These are phyloP conservation scores for Megalopta genalis DNA, from an alignment of 1,140 invertebrate species.

Conservation along the genomic window DNA sequence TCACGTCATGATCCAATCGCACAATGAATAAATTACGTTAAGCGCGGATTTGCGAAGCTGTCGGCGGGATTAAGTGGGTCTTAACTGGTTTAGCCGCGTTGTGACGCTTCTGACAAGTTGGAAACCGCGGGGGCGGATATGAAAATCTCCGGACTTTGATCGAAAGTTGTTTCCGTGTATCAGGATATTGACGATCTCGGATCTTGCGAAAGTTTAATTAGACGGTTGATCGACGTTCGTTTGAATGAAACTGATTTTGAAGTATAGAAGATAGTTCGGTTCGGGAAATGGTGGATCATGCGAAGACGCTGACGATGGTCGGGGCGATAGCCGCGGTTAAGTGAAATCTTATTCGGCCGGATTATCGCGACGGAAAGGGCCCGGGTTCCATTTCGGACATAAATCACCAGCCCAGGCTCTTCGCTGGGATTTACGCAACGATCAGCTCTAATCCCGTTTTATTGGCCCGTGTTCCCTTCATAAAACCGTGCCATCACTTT, in stretches of 20 bases:
- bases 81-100: neutral
- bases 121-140: neutral
- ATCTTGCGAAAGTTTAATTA: too few species aligned
- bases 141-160: neutral
- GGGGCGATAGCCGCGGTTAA: neutral
- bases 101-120: neutral
- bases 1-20: conserved; percentile 18
- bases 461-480: conserved; percentile 9
- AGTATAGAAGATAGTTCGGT: neutral
- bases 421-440: conserved; percentile 1
- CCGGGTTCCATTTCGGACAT: neutral
- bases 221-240: too few species aligned
- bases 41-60: neutral
- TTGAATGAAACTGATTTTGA: too few species aligned
- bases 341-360: neutral
- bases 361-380: conserved; percentile 1
- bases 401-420: conserved; percentile 7
- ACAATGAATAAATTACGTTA: conserved; percentile 23
- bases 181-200: too few species aligned
- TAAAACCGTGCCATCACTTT: neutral
- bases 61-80: neutral
- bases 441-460: conserved; percentile 33
- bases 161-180: neutral
- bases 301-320: neutral
- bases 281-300: neutral